These are phyloP conservation scores for Corticium candelabrum DNA, from an alignment of 37 sponge, comb jelly and placozoan genomes.

Conservation along the genomic window DNA sequence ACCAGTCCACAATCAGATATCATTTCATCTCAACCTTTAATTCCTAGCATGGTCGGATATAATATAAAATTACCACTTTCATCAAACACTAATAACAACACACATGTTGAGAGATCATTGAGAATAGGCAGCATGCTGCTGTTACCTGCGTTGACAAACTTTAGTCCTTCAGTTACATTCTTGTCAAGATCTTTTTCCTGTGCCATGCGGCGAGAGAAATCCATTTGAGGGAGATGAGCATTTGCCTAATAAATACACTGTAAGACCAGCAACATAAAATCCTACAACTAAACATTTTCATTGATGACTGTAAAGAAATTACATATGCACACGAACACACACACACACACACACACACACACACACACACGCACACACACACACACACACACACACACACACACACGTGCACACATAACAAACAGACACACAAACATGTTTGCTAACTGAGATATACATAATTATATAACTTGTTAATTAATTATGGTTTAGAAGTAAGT, in stretches of 20 bases:
- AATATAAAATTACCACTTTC: constrained; percentile 70
- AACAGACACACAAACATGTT: no score
- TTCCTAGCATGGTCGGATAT: constrained; percentile 81
- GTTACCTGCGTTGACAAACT: no score
- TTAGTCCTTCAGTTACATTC: no score
- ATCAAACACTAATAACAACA: constrained; percentile 77
- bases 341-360: neutral
- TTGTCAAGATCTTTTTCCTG: constrained; percentile 83
- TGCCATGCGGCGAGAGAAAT: constrained; percentile 80
- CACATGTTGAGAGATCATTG: no score
- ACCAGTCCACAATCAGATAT: no score
- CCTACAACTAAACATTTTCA: neutral
- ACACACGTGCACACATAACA: neutral
- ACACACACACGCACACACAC: neutral
- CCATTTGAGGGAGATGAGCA: constrained; percentile 70
- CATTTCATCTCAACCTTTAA: constrained; percentile 84
- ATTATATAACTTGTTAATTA: no score
- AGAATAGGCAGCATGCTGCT: no score
- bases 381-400: neutral
- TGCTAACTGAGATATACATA: no score
- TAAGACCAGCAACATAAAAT: neutral
- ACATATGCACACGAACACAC: neutral
- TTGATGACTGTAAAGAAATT: neutral
- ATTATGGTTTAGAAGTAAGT: no score
- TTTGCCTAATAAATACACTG: neutral